Evolutionary conservation across 2,888 invertebrate species (phyloP), one percentile per base, ranked within the genome.

Genomic region (Lycaena phlaeas): DNA sequence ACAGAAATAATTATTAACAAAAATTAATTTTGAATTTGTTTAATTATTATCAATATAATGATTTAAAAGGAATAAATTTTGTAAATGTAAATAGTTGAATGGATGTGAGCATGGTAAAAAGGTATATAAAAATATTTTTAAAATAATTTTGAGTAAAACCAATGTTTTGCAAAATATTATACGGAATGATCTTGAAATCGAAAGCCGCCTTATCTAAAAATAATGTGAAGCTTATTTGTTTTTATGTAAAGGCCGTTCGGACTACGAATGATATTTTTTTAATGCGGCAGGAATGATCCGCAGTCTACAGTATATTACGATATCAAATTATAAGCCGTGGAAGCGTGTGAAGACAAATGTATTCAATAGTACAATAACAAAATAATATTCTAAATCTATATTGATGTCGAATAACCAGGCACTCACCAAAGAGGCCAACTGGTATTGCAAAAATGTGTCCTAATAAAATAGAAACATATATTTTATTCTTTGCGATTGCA

Each of bases 391-490:
- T 65, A 68, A 64, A 62, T 57, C 52, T 58, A 63, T n/a, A n/a
- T 61, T 54, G 49, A 54, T 47, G 38, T 31, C 41, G 39, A 40
- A 42, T 54, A 37, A 58, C 67, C 64, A 63, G 74, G 72, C 77
- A 82, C 84, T 84, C 82, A 84, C 84, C 82, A 81, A 66, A 48
- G 78, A 75, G 79, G 81, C 77, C 75, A 79, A 67, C 81, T 81
- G 81, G 77, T 74, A 74, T 78, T 79, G 78, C 72, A 79, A 79
- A 78, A 68, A 84, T 53, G 79, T 70, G 70, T 82, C 84, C 84
- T 82, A 76, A 71, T 72, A 55, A 66, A 75, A 77, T 71, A 72
- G 66, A 81, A 77, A 64, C 66, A 60, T 30, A n/a, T n/a, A 36
- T 26, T 27, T 29, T 52, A 56, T 53, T 59, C 58, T 61, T 68